Conservation (phyloP, 2,797 vertebrate species). For the Gymnothorax javanicus region DNA sequence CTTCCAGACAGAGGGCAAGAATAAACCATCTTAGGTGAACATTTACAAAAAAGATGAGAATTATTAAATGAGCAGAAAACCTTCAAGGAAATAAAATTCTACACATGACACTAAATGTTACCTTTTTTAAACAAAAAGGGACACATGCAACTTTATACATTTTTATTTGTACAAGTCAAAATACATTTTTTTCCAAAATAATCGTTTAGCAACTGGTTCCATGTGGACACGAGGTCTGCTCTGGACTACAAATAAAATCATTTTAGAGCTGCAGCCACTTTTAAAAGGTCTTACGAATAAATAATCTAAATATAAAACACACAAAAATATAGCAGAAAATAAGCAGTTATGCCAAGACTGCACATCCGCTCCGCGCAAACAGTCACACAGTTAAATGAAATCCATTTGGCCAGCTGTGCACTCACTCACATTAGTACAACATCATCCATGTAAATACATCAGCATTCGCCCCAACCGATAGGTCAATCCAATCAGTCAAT, state of each 20-base stretch:
- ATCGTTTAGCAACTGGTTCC: constrained; percentile 83
- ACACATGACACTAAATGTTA: not conserved
- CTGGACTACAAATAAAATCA: constrained; percentile 84
- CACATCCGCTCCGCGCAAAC: constrained; percentile 71
- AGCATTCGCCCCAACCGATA: constrained; percentile 15
- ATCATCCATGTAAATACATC: not conserved
- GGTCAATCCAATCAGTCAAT: constrained; percentile 60
- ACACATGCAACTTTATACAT: constrained; percentile 80
- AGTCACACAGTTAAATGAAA: constrained; percentile 29
- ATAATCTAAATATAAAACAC: constrained; percentile 89
- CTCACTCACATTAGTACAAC: constrained; percentile 57
- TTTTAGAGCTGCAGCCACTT: constrained; percentile 78
- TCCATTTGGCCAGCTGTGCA: constrained; percentile 47
- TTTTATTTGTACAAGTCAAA: constrained; percentile 89
- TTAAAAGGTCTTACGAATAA: constrained; percentile 74
- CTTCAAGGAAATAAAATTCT: not conserved
- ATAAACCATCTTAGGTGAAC: not conserved
- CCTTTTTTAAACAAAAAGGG: constrained; percentile 23
- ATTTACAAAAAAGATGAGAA: not conserved
- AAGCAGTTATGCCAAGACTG: constrained; percentile 73
- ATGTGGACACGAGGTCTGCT: constrained; percentile 86
- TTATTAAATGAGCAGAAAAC: not conserved
- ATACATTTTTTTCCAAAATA: constrained; percentile 85
- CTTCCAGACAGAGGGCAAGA: not conserved
- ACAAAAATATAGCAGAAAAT: constrained; percentile 78